Evolutionary conservation across 2,797 vertebrate species (phyloP).

Genomic region (Notoglanidium macrostoma): DNA sequence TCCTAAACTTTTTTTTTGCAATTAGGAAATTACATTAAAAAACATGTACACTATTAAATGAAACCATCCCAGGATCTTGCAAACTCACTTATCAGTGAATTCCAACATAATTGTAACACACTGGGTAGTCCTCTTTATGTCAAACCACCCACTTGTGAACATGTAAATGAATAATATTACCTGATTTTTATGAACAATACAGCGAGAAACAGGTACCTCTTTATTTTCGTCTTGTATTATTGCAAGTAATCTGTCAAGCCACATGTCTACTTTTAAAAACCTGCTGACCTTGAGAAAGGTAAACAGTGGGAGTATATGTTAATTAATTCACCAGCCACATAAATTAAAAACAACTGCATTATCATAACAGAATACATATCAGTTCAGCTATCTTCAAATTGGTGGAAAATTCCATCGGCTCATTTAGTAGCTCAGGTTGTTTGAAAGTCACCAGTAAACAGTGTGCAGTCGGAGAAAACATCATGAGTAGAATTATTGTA

Average conservation of each 20-base stretch:
- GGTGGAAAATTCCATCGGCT: background rate
- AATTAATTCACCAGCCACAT: constrained; percentile 53
- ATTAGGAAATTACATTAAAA: background rate
- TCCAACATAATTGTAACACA: background rate
- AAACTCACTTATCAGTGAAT: background rate
- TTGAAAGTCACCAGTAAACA: background rate
- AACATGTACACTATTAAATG: background rate
- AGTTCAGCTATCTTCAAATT: constrained; percentile 10
- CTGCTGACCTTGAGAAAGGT: constrained; percentile 46
- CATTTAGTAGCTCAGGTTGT: constrained; percentile 27
- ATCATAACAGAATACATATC: constrained; percentile 54
- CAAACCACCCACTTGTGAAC: background rate
- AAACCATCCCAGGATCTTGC: background rate
- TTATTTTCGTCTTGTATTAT: constrained; percentile 12
- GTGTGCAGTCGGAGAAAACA: background rate
- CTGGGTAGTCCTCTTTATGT: background rate
- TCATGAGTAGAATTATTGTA: background rate
- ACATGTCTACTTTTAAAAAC: constrained; percentile 31
- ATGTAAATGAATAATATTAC: constrained; percentile 14
- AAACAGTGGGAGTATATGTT: constrained; percentile 36
- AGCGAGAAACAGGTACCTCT: background rate
- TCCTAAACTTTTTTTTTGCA: background rate
- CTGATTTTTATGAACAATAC: constrained; percentile 34
- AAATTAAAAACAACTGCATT: constrained; percentile 54
- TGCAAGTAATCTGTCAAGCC: constrained; percentile 24